Percentiles rank a stretch among this genome's conserved stretches.
phyloP scores from a whole-genome alignment of 2,797 vertebrate genomes.

The Chelon auratus region DNA sequence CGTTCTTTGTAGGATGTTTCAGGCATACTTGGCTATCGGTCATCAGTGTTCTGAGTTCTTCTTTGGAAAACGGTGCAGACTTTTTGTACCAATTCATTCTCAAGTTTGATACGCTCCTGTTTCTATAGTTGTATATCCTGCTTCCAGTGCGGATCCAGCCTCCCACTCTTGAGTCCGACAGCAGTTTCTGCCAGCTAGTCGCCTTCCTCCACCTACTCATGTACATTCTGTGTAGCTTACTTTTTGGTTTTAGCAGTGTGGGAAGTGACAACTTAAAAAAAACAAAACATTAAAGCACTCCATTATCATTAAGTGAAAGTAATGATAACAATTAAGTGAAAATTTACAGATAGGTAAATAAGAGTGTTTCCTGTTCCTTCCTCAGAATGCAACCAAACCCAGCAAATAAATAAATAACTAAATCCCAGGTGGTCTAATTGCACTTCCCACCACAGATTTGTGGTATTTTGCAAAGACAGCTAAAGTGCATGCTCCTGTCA shows the following conservation, averaged over 20 bases:
- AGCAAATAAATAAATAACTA: too few species aligned
- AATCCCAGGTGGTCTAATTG: not conserved
- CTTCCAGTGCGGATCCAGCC: slow-evolving; percentile 52
- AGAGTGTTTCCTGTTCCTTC: slow-evolving; percentile 8
- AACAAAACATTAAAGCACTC: slow-evolving; percentile 26
- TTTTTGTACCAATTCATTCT: slow-evolving; percentile 34
- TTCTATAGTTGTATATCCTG: slow-evolving; percentile 35
- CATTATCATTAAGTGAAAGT: slow-evolving; percentile 35
- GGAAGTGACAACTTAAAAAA: slow-evolving; percentile 69
- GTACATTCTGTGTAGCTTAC: slow-evolving; percentile 42
- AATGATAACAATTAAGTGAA: slow-evolving; percentile 16
- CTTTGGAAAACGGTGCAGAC: slow-evolving; percentile 14
- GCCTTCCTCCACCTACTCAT: slow-evolving; percentile 66
- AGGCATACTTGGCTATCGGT: slow-evolving; percentile 3
- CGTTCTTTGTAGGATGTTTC: slow-evolving; percentile 12
- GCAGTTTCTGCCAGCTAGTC: slow-evolving; percentile 57
- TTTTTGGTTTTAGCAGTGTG: slow-evolving; percentile 56
- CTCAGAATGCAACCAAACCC: not conserved
- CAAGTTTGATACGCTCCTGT: slow-evolving; percentile 30
- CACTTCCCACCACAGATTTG: not conserved
- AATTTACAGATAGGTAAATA: slow-evolving; percentile 9
- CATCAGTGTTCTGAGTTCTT: not conserved
- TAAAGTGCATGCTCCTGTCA: not conserved
- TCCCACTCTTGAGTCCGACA: slow-evolving; percentile 58
- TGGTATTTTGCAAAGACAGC: not conserved